These are phyloP conservation scores for Strongylocentrotus purpuratus DNA, from an alignment of 35 echinoderm and acorn worm species.

Conservation along the genomic window DNA sequence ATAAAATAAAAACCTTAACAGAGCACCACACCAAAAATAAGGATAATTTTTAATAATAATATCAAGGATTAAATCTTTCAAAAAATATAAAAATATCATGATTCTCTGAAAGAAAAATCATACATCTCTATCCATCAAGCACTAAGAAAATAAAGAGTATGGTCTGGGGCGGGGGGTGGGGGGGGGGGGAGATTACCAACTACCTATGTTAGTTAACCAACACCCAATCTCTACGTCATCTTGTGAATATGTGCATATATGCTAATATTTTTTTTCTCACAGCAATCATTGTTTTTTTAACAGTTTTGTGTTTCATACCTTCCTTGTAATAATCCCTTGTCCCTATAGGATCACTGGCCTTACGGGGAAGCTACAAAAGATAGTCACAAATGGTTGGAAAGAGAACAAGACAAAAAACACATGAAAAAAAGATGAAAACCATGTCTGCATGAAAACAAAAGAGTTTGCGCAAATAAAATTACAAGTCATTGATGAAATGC, in stretches of 20 bases:
- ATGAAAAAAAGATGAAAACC: background rate
- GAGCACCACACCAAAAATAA: too few relatives aligned
- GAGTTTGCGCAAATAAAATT: background rate
- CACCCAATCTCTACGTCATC: background rate
- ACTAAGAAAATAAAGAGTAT: background rate
- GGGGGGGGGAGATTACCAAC: background rate
- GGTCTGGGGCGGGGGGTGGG: background rate
- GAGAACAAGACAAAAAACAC: background rate
- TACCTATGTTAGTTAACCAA: background rate
- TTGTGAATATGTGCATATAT: too few relatives aligned
- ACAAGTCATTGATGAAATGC: background rate
- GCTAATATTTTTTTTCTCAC: background rate
- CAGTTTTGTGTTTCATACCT: background rate
- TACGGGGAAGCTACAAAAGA: slow-evolving; percentile 18
- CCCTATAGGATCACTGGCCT: background rate
- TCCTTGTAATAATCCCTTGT: background rate
- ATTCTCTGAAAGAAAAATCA: too few relatives aligned
- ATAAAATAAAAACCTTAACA: background rate
- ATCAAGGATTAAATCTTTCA: too few relatives aligned
- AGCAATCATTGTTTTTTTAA: background rate
- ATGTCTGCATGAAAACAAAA: slow-evolving; percentile 6
- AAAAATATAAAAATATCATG: too few relatives aligned
- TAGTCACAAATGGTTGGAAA: background rate
- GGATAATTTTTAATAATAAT: too few relatives aligned
- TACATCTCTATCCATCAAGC: too few relatives aligned